Evolutionary conservation across 2,797 vertebrate species (phyloP).

Genomic region (Jordanella pulchra): DNA sequence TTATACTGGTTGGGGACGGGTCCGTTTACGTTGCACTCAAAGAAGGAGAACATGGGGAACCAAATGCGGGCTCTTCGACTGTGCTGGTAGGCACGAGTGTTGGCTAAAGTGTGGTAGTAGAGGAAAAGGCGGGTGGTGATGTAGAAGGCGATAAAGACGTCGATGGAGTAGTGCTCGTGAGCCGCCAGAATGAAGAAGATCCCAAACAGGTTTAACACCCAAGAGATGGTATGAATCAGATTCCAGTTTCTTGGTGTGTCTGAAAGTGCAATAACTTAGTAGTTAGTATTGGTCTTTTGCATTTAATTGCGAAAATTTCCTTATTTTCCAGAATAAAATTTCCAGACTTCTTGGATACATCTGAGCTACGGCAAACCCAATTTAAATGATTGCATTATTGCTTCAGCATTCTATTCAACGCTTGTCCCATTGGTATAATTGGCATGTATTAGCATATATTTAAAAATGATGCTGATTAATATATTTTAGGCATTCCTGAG

Average conservation of each 20-base stretch:
- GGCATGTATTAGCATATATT: too few species aligned
- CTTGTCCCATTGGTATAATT: too few species aligned
- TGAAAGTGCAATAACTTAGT: slow-evolving; percentile 50
- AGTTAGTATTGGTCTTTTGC: background rate
- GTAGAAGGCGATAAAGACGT: slow-evolving; percentile 98
- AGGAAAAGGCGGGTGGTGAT: slow-evolving; percentile 97
- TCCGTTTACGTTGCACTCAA: slow-evolving; percentile 96
- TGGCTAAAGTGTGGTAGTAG: slow-evolving; percentile 96
- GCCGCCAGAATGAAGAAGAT: slow-evolving; percentile 99
- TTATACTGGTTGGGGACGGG: slow-evolving; percentile 96
- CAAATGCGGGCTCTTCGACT: slow-evolving; percentile 93
- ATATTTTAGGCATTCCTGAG: too few species aligned
- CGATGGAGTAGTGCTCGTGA: slow-evolving; percentile 98
- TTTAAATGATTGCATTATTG: too few species aligned
- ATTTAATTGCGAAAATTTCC: background rate
- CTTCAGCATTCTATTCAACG: too few species aligned
- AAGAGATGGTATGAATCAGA: slow-evolving; percentile 95
- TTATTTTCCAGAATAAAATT: background rate
- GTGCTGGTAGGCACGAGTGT: slow-evolving; percentile 93
- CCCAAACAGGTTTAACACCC: slow-evolving; percentile 97
- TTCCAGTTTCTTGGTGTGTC: slow-evolving; percentile 96
- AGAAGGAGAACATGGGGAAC: slow-evolving; percentile 99
- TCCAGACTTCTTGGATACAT: too few species aligned
- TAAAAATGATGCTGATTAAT: too few species aligned
- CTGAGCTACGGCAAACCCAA: too few species aligned